Conservation (phyloP, 2,113 vertebrate species). For the Seriola quinqueradiata region DNA sequence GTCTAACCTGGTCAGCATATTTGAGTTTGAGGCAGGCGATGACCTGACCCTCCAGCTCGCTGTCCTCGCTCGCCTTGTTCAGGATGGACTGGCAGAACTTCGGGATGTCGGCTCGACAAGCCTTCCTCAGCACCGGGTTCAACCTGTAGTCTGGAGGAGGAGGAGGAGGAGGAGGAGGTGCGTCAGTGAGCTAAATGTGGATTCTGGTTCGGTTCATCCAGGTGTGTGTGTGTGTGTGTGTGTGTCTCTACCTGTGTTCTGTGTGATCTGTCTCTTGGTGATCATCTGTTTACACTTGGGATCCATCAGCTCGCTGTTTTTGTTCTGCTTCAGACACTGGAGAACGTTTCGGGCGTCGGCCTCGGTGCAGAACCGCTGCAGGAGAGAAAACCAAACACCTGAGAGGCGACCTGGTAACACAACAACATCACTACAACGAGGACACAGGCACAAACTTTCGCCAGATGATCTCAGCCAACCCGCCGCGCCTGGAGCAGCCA, state of each 20-base stretch:
- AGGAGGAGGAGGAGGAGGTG: not conserved
- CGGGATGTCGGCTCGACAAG: constrained; percentile 97
- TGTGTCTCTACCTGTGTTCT: constrained; percentile 91
- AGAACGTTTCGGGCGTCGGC: constrained; percentile 93
- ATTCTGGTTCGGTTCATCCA: not conserved
- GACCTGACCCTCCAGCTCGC: constrained; percentile 95
- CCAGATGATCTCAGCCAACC: too few relatives aligned
- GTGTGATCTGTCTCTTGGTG: constrained; percentile 97
- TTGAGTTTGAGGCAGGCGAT: constrained; percentile 96
- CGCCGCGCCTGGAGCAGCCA: too few relatives aligned
- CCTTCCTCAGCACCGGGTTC: constrained; percentile 94
- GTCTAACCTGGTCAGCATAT: constrained; percentile 93
- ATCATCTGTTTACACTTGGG: constrained; percentile 99
- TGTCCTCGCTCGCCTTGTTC: constrained; percentile 92
- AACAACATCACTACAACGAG: too few relatives aligned
- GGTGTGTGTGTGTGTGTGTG: not conserved
- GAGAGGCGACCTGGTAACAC: too few relatives aligned
- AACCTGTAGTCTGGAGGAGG: constrained; percentile 90
- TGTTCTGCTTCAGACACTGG: constrained; percentile 98
- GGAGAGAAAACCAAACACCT: not conserved
- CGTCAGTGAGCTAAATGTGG: not conserved
- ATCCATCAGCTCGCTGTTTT: constrained; percentile 98
- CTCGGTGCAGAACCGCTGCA: constrained; percentile 94
- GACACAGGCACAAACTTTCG: too few relatives aligned
- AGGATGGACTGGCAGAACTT: constrained; percentile 97